A percentile compares a stretch with the other conserved stretches of the same genome.
phyloP scores from a whole-genome alignment of 2,888 invertebrate species.

The Caenorhabditis sinica region DNA sequence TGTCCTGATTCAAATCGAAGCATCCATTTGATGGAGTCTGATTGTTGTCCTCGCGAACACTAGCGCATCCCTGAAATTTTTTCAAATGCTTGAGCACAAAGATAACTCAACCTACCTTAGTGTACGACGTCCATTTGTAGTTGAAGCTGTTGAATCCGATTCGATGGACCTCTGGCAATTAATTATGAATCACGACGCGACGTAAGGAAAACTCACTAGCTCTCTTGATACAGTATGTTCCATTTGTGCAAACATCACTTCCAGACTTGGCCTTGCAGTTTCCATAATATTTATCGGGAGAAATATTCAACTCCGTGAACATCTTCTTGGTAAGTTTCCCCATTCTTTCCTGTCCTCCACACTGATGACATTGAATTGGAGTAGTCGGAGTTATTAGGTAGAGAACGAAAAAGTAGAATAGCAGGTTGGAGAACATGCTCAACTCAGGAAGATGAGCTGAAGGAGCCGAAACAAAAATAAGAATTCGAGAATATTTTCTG shows the following conservation, averaged over 20 bases:
- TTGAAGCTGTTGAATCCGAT: slow-evolving; percentile 50
- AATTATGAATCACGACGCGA: neutral
- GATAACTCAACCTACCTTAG: slow-evolving; percentile 11
- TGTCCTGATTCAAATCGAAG: slow-evolving; percentile 39
- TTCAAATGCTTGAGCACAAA: too few relatives aligned
- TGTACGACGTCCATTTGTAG: slow-evolving; percentile 48
- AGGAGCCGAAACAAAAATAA: neutral
- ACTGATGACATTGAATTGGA: slow-evolving; percentile 27
- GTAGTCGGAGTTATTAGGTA: slow-evolving; percentile 1
- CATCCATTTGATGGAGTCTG: slow-evolving; percentile 34
- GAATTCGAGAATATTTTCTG: neutral
- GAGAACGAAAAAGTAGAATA: neutral
- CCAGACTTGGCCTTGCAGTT: slow-evolving; percentile 54
- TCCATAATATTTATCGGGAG: slow-evolving; percentile 42
- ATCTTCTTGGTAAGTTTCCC: slow-evolving; percentile 37
- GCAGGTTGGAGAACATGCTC: slow-evolving; percentile 6
- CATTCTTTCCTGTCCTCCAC: slow-evolving; percentile 45
- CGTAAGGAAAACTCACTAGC: slow-evolving; percentile 26
- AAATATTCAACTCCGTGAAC: slow-evolving; percentile 37
- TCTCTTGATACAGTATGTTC: slow-evolving; percentile 55
- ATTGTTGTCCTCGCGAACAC: slow-evolving; percentile 37
- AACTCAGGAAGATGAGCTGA: neutral
- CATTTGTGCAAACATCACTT: slow-evolving; percentile 51
- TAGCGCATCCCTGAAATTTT: slow-evolving; percentile 27
- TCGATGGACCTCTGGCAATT: slow-evolving; percentile 31